Evolutionary conservation across 2,888 invertebrate genomes (phyloP), one percentile per base, ranked within the genome.

Genomic region (Hirtodrosophila alboralis): DNA sequence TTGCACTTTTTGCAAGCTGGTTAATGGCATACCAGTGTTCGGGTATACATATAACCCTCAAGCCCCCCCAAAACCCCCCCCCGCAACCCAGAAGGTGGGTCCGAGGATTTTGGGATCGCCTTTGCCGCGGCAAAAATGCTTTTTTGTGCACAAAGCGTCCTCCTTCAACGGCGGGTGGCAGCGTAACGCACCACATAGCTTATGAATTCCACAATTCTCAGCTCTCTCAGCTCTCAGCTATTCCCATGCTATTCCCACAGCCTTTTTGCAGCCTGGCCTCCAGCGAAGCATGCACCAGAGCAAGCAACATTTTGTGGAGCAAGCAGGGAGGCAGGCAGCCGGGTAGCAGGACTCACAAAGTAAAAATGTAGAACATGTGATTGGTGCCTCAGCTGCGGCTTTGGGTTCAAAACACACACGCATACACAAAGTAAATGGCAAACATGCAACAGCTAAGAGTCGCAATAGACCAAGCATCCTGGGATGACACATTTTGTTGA

Each of bases 151-250:
- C 64, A 72, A 47, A 68, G 33, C 43, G 21, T 21, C 12, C 64
- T 54, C 33, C 12, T 69, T 54, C 33, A 47, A 37, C 27, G 36
- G 14, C 36, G 31, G 31, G 53, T 30, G 54, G 34, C 47, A 31
- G 52, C 65, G 67, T 31, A 66, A 73, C 66, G 80, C 77, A 74
- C 78, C 77, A 74, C 78, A 84, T 70, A 70, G 66, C 77, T 84
- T 67, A 64, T 67, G 63, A 80, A 78, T 78, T 84, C 81, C 81
- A 64, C 49, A 80, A 69, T 53, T 56, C 58, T 33, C 45, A 26
- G 58, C 38, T 36, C 41, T 59, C n/a, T n/a, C n/a, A n/a, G n/a
- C n/a, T n/a, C n/a, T n/a, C n/a, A n/a, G n/a, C n/a, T n/a, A n/a
- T n/a, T n/a, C n/a, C n/a, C n/a, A n/a, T 47, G 28, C 13, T 38